These are phyloP conservation scores for Drosophila cognata DNA, from an alignment of 2,888 invertebrate species.

Conservation along the genomic window DNA sequence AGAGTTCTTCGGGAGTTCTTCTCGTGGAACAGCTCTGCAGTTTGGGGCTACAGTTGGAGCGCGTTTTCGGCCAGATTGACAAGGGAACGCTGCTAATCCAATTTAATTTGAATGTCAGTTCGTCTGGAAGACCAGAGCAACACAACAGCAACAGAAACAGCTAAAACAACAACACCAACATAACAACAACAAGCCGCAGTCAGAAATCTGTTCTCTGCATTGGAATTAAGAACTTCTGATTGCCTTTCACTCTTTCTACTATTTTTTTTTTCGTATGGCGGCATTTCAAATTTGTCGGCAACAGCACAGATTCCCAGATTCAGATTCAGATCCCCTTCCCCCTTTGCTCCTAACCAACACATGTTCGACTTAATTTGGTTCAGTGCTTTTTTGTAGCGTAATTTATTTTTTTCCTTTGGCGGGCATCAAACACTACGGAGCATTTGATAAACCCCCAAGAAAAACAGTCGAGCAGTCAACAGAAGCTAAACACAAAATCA, in stretches of 20 bases:
- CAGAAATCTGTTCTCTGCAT: conserved; percentile 32
- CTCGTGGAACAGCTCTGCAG: conserved; percentile 22
- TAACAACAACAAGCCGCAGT: conserved; percentile 13
- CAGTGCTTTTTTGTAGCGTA: conserved; percentile 57
- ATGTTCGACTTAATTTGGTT: conserved; percentile 70
- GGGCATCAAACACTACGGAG: conserved; percentile 20
- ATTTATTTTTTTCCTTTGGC: conserved; percentile 22
- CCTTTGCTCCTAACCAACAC: conserved; percentile 20
- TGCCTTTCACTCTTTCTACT: conserved; percentile 63
- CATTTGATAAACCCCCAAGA: conserved; percentile 46
- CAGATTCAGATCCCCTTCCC: conserved; percentile 3
- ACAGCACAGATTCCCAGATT: conserved; percentile 37
- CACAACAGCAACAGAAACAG: conserved; percentile 41
- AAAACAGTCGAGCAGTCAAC: conserved; percentile 55
- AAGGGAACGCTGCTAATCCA: conserved; percentile 83
- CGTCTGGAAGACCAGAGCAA: conserved; percentile 81
- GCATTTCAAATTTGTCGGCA: conserved; percentile 72
- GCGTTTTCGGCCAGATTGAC: conserved; percentile 78
- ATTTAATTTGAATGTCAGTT: conserved; percentile 84
- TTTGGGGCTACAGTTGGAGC: conserved; percentile 35
- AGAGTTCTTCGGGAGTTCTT: conserved; percentile 29
- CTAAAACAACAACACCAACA: conserved; percentile 8
- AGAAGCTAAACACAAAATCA: conserved; percentile 67
- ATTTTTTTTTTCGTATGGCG: conserved; percentile 43
- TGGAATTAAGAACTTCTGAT: conserved; percentile 66